Evolutionary conservation across 1,140 invertebrate species (phyloP).

Genomic region (Penaeus vannamei): DNA sequence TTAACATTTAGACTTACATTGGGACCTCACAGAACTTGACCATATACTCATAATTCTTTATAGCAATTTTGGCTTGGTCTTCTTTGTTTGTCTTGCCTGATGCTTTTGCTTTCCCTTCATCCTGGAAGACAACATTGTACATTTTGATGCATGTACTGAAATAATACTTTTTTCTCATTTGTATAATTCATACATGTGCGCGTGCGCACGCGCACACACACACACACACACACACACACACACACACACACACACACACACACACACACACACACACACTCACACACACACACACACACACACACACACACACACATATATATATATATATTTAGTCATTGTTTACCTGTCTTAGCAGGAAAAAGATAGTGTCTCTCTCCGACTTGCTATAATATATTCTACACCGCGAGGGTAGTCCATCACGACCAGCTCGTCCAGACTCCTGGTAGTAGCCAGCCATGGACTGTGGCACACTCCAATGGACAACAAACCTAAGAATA

Average conservation of each 20-base stretch:
- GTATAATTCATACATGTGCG: constrained; percentile 74
- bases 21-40: constrained; percentile 83
- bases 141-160: not conserved
- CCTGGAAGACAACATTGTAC: constrained; percentile 23
- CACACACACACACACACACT: not conserved
- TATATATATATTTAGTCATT: not conserved
- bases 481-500: constrained; percentile 84
- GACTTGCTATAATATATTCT: constrained; percentile 82
- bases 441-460: constrained; percentile 78
- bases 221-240: not conserved
- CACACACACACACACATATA: too few relatives aligned
- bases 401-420: constrained; percentile 77
- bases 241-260: not conserved
- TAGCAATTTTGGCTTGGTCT: constrained; percentile 76
- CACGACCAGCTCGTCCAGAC: constrained; percentile 79
- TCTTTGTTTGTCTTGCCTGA: constrained; percentile 73
- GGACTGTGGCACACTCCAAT: constrained; percentile 93
- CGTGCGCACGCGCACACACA: too few relatives aligned
- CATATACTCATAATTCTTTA: constrained; percentile 83
- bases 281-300: not conserved
- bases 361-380: constrained; percentile 85
- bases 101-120: constrained; percentile 40
- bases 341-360: constrained; percentile 76
- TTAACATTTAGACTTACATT: constrained; percentile 72
- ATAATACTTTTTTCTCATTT: constrained; percentile 74